Base-by-base conservation (phyloP, 2,797 vertebrate species). In the Leptatherina wallacei region DNA sequence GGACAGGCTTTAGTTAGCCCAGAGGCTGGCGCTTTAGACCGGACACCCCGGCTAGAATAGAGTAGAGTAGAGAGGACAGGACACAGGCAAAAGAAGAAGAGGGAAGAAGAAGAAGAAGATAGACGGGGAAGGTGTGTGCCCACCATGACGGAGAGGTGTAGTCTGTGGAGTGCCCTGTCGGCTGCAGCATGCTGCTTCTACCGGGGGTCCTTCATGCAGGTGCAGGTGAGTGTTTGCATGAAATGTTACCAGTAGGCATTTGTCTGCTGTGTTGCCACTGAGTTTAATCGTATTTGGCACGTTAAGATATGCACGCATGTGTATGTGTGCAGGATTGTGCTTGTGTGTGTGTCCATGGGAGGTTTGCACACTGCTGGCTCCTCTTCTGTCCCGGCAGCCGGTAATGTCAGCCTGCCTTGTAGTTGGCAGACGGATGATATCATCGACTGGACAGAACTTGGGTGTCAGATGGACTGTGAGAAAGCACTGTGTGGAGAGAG, bases 121-220 rank as follows among this genome's bases (percentile, higher is more conserved):
- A 75, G 42, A 36, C 71, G 68, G 62, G 54, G 61, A 77, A 81
- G 72, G 83, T 73, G 89, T 69, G 79, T 35, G 6, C 62, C 73
- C 93, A 91, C 89, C 94, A 99, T 99, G 98, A 97, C 97, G 54
- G 97, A 99, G 90, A 94, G 97, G 74, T 99, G 98, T 93, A 99
- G 97, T 94, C 94, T 99, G 85, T 99, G 98, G 97, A 98, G 97
- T 83, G 98, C 98, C 59, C 94, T 99, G 88, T 99, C 98, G 52
- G 98, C 98, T 18, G 98, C 97, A 65, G 97, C 98, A 65, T 99
- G 98, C 96, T 99, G 98, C 94, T 99, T 99, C 94, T 99, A 99
- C 95, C 95, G 98, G 71, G 97, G 98, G 68, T 98, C 97, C 74
- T 97, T 98, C 94, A 97, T 99, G 96, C 97, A 99, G 93, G 98